Base-by-base conservation (phyloP, 2,888 invertebrate species). In the Thymelicus acteon region DNA sequence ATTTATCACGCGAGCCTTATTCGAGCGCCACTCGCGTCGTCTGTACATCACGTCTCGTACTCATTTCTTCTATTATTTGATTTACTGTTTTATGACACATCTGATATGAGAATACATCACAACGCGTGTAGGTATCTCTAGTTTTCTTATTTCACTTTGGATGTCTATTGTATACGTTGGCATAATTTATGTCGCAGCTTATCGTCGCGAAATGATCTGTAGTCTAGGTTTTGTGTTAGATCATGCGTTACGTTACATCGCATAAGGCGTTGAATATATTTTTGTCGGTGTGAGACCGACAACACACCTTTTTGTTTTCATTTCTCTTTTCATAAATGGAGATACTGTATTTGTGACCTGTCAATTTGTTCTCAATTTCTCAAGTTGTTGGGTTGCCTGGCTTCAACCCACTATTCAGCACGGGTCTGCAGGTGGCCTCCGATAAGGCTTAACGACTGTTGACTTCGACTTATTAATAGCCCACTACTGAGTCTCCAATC, bases 11-110 rank as follows among this genome's bases (percentile, higher is more conserved):
- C 49, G 67, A 61, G 52, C 44, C 48, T 24, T 47, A 44, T 65
- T 47, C 31, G 48, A 66, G 31, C 58, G 54, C 24, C 37, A 62
- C 54, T 57, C 62, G 62, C 62, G 62, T 57, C 24, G 61, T 47
- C 47, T 37, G 61, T 57, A 69, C 68, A 69, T 69, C 62, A 69
- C 39, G 57, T 40, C 54, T 44, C 68, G 47, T n/a, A 60, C 63
- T 69, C 70, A 64, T 70, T 63, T 64, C 52, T 64, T 60, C 64
- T 60, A 40, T 64, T 64, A 70, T 70, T 70, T 70, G 70, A 70
- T 70, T 70, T 70, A 70, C 64, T 70, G 70, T 64, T 70, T 70
- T 70, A 70, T 60, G 70, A 70, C 70, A 60, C 64, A 60, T 70
- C 70, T 70, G 70, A 64, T 70, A 70, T 64, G 70, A 64, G 64